Evolutionary conservation across 1,140 invertebrate species (phyloP).

Genomic region (Lepidotrigona ventralis): DNA sequence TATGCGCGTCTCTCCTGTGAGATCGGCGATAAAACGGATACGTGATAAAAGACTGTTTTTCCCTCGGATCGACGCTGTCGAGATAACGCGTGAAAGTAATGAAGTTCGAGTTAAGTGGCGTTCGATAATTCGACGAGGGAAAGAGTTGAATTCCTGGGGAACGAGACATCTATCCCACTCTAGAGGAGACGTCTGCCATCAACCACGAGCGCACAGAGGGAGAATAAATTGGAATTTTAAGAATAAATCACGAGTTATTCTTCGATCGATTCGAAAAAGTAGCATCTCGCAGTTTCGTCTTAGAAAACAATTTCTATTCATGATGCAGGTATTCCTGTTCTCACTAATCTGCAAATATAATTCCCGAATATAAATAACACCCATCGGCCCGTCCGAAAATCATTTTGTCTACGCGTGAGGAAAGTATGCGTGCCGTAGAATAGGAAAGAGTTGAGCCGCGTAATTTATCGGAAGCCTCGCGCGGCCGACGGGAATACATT

Average conservation of each 20-base stretch:
- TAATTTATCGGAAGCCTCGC: constrained; percentile 77
- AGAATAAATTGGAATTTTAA: neutral
- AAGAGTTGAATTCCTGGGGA: neutral
- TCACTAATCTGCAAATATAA: neutral
- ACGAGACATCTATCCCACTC: neutral
- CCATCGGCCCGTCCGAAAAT: neutral
- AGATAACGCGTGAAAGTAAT: constrained; percentile 8
- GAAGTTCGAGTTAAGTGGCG: constrained; percentile 11
- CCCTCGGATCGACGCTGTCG: neutral
- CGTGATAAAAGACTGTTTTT: neutral
- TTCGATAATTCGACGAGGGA: neutral
- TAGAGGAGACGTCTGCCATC: neutral
- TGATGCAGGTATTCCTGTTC: neutral
- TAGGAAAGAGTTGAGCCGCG: constrained; percentile 65
- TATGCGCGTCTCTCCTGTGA: neutral
- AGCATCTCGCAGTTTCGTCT: neutral
- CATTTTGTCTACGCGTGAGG: neutral
- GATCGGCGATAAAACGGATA: neutral
- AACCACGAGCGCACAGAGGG: neutral
- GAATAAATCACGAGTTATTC: neutral
- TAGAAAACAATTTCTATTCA: neutral
- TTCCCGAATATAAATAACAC: neutral
- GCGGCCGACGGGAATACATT: constrained; percentile 69
- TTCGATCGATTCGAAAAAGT: neutral
- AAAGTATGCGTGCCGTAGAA: constrained; percentile 18